phyloP scores from a whole-genome alignment of 2,888 invertebrate genomes.

The Nasonovia ribisnigri region DNA sequence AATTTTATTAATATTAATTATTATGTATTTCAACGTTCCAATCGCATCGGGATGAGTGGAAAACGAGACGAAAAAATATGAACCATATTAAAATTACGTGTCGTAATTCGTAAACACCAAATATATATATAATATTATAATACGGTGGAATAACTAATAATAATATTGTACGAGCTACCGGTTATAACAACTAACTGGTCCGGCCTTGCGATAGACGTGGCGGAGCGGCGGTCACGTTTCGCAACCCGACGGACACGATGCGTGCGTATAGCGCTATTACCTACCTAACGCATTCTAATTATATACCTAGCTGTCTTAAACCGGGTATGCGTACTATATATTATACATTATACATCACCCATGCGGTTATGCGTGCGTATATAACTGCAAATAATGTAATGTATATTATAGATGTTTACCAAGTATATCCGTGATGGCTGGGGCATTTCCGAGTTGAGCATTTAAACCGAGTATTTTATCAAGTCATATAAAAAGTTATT shows the following conservation, averaged over 20 bases:
- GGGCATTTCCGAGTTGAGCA: not conserved
- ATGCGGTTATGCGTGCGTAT: not conserved
- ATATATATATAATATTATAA: not conserved
- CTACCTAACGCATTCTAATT: not conserved
- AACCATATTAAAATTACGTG: not conserved
- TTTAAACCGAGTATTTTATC: not conserved
- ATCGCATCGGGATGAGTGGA: not conserved
- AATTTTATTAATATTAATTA: too few species aligned
- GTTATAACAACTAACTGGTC: not conserved
- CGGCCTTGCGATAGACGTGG: slow-evolving; percentile 12
- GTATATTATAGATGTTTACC: not conserved
- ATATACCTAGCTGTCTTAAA: not conserved
- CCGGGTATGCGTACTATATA: not conserved
- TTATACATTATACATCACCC: not conserved
- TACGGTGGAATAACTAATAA: not conserved
- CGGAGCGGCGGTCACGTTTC: slow-evolving; percentile 37
- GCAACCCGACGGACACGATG: not conserved
- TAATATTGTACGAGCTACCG: not conserved
- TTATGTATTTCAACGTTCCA: not conserved
- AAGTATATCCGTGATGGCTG: not conserved
- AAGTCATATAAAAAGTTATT: not conserved
- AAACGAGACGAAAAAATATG: not conserved
- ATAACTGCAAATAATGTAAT: not conserved
- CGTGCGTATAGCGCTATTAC: not conserved
- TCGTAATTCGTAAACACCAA: not conserved